phyloP scores from a whole-genome alignment of 1,140 invertebrate genomes.

The Dufourea novaeangliae region DNA sequence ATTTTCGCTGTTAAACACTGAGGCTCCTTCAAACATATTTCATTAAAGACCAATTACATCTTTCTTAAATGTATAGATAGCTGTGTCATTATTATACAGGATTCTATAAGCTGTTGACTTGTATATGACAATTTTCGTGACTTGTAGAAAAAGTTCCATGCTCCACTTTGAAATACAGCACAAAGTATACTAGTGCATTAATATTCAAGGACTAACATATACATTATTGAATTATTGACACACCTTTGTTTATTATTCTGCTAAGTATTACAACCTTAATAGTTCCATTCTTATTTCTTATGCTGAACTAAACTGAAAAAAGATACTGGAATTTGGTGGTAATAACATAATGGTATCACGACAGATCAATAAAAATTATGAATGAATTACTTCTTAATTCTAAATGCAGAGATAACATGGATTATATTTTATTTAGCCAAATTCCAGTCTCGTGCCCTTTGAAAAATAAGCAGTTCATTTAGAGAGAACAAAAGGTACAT shows the following conservation, averaged over 20 bases:
- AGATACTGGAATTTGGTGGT: slow-evolving; percentile 70
- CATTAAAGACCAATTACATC: slow-evolving; percentile 30
- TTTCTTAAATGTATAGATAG: slow-evolving; percentile 32
- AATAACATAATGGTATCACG: slow-evolving; percentile 15
- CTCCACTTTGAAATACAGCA: slow-evolving; percentile 45
- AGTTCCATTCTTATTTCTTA: slow-evolving; percentile 49
- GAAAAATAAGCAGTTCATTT: slow-evolving; percentile 81
- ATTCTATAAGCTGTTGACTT: slow-evolving; percentile 52
- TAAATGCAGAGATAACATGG: not conserved
- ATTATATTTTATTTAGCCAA: slow-evolving; percentile 62
- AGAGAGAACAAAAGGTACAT: slow-evolving; percentile 69
- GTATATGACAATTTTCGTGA: slow-evolving; percentile 46
- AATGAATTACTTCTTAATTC: slow-evolving; percentile 13
- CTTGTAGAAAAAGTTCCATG: slow-evolving; percentile 56
- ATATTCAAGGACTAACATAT: slow-evolving; percentile 52
- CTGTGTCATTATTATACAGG: slow-evolving; percentile 40
- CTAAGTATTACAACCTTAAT: slow-evolving; percentile 41
- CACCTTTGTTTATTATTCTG: slow-evolving; percentile 28
- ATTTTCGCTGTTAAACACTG: slow-evolving; percentile 24
- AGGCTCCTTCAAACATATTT: slow-evolving; percentile 28
- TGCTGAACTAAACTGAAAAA: slow-evolving; percentile 48
- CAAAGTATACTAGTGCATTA: slow-evolving; percentile 58
- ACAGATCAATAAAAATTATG: slow-evolving; percentile 11
- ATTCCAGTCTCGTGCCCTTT: slow-evolving; percentile 81
- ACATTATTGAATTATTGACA: slow-evolving; percentile 20